phyloP scores from a whole-genome alignment of 2,113 vertebrate species.

The Cyanoramphus novaezelandiae region DNA sequence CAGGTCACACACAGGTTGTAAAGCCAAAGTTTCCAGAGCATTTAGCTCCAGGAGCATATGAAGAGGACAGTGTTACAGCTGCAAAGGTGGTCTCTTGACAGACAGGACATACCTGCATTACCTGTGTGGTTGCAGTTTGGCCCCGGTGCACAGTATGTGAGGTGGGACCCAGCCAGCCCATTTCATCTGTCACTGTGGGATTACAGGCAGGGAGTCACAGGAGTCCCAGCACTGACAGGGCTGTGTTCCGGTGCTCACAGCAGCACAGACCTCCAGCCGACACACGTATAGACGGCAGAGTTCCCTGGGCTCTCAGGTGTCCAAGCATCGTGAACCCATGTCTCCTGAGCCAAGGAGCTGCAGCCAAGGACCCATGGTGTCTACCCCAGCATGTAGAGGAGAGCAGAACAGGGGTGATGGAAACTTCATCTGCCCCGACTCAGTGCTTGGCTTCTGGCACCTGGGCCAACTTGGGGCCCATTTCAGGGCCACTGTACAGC shows the following conservation, averaged over 20 bases:
- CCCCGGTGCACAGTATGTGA: rapidly evolving
- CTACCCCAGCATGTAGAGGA: rapidly evolving
- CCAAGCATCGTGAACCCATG: not conserved
- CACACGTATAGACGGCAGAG: rapidly evolving
- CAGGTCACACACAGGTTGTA: not conserved
- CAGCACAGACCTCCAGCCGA: not conserved
- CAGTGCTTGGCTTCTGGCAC: not conserved
- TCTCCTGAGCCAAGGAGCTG: not conserved
- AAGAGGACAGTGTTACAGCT: too few species aligned
- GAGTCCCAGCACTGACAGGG: not conserved
- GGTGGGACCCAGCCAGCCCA: not conserved
- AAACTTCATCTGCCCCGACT: not conserved
- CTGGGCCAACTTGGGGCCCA: not conserved
- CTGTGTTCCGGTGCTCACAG: not conserved
- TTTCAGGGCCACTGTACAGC: not conserved
- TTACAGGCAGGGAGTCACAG: not conserved
- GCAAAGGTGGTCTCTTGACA: not conserved
- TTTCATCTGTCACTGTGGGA: not conserved
- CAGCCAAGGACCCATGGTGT: not conserved
- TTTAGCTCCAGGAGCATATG: not conserved
- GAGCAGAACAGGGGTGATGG: not conserved
- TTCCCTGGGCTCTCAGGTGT: not conserved
- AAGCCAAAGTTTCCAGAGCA: not conserved
- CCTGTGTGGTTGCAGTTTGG: not conserved
- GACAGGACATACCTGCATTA: not conserved